A percentile compares a stretch with the other conserved stretches of the same genome.
Conservation (phyloP, 2,888 invertebrate genomes). For the Lucinisca nassula region DNA sequence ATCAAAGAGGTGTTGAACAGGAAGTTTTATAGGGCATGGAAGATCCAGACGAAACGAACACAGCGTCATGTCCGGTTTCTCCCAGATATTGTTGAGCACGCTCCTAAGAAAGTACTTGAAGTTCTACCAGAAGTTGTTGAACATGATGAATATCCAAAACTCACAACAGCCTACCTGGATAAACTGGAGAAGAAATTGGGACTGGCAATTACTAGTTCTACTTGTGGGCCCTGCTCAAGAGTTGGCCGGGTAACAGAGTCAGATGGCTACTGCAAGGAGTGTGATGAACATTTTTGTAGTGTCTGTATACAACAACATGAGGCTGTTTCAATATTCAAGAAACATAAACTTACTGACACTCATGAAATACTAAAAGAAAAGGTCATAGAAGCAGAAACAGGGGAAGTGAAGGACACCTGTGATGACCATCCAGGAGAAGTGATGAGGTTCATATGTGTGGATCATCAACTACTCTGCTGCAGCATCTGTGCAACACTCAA, state of each 20-base stretch:
- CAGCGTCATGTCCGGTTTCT: neutral
- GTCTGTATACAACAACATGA: constrained; percentile 66
- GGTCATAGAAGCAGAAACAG: constrained; percentile 30
- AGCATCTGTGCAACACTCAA: constrained; percentile 61
- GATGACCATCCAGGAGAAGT: constrained; percentile 48
- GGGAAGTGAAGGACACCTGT: constrained; percentile 51
- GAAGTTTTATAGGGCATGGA: constrained; percentile 6
- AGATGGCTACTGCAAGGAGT: constrained; percentile 61
- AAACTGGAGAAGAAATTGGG: neutral
- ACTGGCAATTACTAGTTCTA: neutral
- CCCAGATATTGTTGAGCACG: neutral
- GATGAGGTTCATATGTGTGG: constrained; percentile 57
- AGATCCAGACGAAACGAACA: neutral
- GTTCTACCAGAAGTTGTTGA: neutral
- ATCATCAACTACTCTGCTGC: constrained; percentile 61
- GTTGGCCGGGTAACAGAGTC: constrained; percentile 55
- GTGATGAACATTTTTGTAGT: constrained; percentile 66
- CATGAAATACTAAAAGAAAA: constrained; percentile 20
- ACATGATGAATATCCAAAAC: constrained; percentile 4
- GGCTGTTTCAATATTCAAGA: constrained; percentile 59
- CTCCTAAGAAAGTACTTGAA: neutral
- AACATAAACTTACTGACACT: constrained; percentile 46
- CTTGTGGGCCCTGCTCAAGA: constrained; percentile 62
- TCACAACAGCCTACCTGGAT: neutral
- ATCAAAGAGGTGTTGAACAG: constrained; percentile 4